Conservation (phyloP, 2,113 vertebrate species). For the Corythaeola cristata region DNA sequence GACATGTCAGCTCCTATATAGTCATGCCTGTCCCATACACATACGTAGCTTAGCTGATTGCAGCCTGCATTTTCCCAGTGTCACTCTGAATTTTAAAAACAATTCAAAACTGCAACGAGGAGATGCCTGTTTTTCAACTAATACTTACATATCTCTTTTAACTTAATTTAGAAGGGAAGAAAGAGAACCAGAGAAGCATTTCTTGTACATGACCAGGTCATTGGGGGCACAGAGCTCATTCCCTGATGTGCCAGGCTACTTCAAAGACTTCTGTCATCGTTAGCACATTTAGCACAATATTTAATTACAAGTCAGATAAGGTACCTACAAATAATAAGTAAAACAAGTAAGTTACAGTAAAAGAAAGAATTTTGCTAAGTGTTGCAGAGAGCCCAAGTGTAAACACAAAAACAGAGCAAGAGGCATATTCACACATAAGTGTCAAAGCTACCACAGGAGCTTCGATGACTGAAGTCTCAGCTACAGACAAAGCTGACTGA, state of each 20-base stretch:
- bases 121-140: neutral
- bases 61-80: neutral
- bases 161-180: neutral
- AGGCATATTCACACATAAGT: neutral
- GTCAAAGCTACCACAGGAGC: neutral
- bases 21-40: neutral
- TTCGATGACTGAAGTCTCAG: neutral
- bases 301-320: neutral
- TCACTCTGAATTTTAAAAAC: neutral
- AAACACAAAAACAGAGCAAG: neutral
- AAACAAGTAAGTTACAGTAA: neutral
- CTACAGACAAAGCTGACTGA: neutral
- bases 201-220: neutral
- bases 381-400: neutral
- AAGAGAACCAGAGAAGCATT: neutral
- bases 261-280: neutral
- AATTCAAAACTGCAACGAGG: neutral
- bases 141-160: neutral
- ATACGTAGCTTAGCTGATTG: fast-evolving
- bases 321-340: neutral
- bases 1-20: neutral
- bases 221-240: neutral
- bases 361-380: neutral
- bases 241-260: neutral
- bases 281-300: neutral